phyloP scores from a whole-genome alignment of 2,888 invertebrate species.

The Ophioninae sp. region DNA sequence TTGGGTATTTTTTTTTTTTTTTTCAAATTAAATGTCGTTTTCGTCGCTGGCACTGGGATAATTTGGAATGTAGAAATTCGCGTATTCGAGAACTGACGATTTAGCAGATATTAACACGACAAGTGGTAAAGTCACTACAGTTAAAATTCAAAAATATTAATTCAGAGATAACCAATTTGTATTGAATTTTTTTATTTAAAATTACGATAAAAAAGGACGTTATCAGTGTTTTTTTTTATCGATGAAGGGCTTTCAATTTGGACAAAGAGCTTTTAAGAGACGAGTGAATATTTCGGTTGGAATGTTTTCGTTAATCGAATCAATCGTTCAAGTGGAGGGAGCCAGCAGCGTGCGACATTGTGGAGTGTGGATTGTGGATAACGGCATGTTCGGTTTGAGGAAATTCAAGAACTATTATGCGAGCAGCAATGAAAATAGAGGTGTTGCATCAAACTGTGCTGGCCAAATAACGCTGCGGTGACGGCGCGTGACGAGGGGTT shows the following conservation, averaged over 20 bases:
- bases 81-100: conserved; percentile 4
- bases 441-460: conserved; percentile 78
- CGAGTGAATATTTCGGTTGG: conserved; percentile 19
- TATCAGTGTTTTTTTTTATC: conserved; percentile 24
- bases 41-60: conserved; percentile 50
- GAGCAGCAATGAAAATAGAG: conserved; percentile 77
- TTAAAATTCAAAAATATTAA: conserved; percentile 33
- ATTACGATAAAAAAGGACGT: conserved; percentile 6
- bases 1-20: conserved; percentile 49
- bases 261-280: conserved; percentile 27
- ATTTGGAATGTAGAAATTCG: conserved; percentile 32
- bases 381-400: conserved; percentile 63
- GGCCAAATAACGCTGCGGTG: conserved; percentile 77
- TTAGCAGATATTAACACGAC: conserved; percentile 27
- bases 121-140: conserved; percentile 36
- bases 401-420: conserved; percentile 73
- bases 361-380: conserved; percentile 65
- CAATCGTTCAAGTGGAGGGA: conserved; percentile 35
- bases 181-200: conserved; percentile 7
- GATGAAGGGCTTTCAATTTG: conserved; percentile 9
- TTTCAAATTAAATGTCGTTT: conserved; percentile 46
- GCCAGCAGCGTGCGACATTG: conserved; percentile 63
- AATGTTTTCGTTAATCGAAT: conserved; percentile 28
- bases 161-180: conserved; percentile 50
- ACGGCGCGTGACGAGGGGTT: conserved; percentile 74